phyloP scores from a whole-genome alignment of 1,140 invertebrate species.

The Marisa cornuarietis region DNA sequence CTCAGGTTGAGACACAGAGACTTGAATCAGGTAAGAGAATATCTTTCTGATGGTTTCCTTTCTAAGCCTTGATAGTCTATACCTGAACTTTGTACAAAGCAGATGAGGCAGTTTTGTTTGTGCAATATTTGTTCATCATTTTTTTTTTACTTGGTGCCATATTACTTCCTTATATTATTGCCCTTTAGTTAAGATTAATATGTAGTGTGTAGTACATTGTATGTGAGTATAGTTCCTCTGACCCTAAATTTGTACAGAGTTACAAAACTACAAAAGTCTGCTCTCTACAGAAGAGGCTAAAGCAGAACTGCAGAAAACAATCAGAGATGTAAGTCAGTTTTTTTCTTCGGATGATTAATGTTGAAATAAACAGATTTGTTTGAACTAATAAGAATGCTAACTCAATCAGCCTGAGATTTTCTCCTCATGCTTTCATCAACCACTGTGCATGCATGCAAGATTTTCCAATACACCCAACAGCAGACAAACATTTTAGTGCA shows the following conservation, averaged over 20 bases:
- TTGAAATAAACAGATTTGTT: not conserved
- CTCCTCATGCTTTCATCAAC: not conserved
- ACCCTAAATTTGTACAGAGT: constrained; percentile 32
- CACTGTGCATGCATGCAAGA: too few species aligned
- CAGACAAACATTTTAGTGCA: too few species aligned
- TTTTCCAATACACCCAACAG: too few species aligned
- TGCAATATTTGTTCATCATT: too few species aligned
- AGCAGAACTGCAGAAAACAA: constrained; percentile 33
- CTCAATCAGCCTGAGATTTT: not conserved
- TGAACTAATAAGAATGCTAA: not conserved
- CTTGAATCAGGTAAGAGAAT: constrained; percentile 41
- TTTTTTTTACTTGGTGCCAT: not conserved
- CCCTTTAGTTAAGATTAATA: not conserved
- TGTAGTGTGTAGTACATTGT: not conserved
- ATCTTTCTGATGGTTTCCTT: not conserved
- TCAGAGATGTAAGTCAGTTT: constrained; percentile 23
- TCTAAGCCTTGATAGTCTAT: too few species aligned
- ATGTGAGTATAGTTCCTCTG: not conserved
- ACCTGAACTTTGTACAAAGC: too few species aligned
- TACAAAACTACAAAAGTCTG: constrained; percentile 44
- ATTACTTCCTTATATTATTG: not conserved
- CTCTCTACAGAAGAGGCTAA: constrained; percentile 54
- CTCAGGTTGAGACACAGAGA: constrained; percentile 47
- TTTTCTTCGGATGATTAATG: not conserved
- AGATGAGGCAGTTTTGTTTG: too few species aligned